A percentile compares a stretch with the other conserved stretches of the same genome.
Conservation (phyloP, 2,113 vertebrate species). For the Donacobius atricapilla region DNA sequence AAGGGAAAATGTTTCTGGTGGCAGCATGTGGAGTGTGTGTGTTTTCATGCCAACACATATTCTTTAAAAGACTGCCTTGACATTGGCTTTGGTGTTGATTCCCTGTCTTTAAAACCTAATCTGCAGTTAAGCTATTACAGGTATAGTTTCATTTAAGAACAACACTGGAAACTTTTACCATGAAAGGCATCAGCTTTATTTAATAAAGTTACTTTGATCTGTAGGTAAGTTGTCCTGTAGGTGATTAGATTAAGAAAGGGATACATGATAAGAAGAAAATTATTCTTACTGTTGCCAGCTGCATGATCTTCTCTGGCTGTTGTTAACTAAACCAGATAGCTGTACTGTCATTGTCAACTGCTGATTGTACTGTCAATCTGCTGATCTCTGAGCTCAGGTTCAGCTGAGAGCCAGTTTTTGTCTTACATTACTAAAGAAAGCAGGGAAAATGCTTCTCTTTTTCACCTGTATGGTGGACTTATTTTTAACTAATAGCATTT, state of each 20-base stretch:
- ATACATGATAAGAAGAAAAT: neutral
- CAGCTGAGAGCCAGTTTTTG: neutral
- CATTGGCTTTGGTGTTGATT: neutral
- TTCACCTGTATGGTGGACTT: neutral
- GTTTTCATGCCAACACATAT: neutral
- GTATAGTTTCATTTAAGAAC: neutral
- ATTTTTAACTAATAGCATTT: neutral
- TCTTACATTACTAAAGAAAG: neutral
- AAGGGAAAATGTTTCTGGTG: neutral
- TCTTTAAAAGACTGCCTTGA: neutral
- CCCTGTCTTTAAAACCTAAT: neutral
- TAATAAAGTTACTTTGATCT: neutral
- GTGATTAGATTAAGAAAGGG: neutral
- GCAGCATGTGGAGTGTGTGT: neutral
- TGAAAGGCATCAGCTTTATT: neutral
- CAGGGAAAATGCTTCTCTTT: neutral
- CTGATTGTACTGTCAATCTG: neutral
- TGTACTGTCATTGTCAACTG: neutral
- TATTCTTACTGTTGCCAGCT: neutral
- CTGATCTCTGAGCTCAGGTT: neutral
- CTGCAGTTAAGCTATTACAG: neutral
- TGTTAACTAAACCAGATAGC: neutral
- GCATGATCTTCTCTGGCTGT: neutral
- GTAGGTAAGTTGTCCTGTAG: neutral
- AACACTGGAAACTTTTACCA: neutral